Base-by-base conservation (phyloP, 2,113 vertebrate species). In the Semicossyphus pulcher region DNA sequence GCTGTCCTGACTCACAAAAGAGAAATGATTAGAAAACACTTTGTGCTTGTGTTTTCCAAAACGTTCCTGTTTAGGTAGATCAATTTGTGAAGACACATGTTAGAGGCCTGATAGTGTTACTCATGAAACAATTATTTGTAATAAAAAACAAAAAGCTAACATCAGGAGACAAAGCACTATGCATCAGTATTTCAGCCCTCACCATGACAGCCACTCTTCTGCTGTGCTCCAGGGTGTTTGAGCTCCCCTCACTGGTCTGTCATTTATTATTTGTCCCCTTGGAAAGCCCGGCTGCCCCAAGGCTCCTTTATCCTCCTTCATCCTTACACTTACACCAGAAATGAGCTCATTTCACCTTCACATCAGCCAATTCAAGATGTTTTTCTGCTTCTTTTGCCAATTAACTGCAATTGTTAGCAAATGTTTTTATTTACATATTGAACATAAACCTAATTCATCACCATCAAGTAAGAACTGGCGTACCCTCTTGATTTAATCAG, bases 251-350 rank as follows among this genome's bases (percentile, higher is more conserved):
- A 47, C 20, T 29, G 20, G 34, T 78, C 83, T 83, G 81, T 59
- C 76, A 71, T 80, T 83, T 54, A 85, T 88, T 83, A 85, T 75
- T 67, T 60, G 51, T 69, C 67, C 66, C 51, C 23, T 67, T 72
- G 78, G 77, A 84, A 81, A 73, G 60, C 71, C 12, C 29, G 48
- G 31, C 15, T 54, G 65, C 78, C 78, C 41, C 23, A 0, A 56
- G 76, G 53, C 57, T 49, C 14, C 45, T 41, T 39, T 23, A 49
- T 41, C n/a, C n/a, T n/a, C n/a, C n/a, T n/a, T n/a, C n/a, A n/a
- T n/a, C n/a, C n/a, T n/a, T n/a, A n/a, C 47, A 54, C 39, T 12
- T 25, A 31, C 42, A n/a, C 15, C 2, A 16, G 21, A 1, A 11
- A 23, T 25, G 66, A 58, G 44, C 47, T 63, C 29, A 67, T 52